Evolutionary conservation across 2,888 invertebrate genomes (phyloP).

Genomic region (Trissolcus brochymenae): DNA sequence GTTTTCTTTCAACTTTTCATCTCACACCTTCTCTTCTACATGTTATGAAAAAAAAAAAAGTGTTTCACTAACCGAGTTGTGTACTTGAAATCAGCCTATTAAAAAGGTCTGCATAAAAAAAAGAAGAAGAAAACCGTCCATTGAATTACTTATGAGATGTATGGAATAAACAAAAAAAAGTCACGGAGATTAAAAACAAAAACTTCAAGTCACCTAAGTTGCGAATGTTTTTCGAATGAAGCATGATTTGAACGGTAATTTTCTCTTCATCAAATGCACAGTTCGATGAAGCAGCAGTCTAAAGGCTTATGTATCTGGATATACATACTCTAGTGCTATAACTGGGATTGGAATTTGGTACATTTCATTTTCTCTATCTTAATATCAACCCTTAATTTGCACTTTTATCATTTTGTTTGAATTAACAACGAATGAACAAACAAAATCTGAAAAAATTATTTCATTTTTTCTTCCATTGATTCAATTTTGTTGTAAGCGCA

Average conservation of each 20-base stretch:
- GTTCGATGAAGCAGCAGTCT: constrained; percentile 38
- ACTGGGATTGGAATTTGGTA: constrained; percentile 32
- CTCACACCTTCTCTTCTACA: constrained; percentile 6
- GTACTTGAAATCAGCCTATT: constrained; percentile 58
- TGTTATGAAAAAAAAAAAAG: constrained; percentile 10
- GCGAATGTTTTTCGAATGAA: constrained; percentile 52
- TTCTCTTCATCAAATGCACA: constrained; percentile 24
- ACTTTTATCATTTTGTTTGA: no score
- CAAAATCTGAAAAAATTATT: not conserved
- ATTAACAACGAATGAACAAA: not conserved
- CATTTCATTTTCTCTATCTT: not conserved
- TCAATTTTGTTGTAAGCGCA: not conserved
- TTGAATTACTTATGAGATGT: constrained; percentile 42
- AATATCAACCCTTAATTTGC: not conserved
- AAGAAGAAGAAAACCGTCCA: constrained; percentile 57
- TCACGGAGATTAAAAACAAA: constrained; percentile 26
- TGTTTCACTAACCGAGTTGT: constrained; percentile 44
- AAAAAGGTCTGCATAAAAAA: constrained; percentile 39
- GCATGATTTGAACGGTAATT: constrained; percentile 39
- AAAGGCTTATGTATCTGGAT: constrained; percentile 47
- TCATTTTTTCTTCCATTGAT: not conserved
- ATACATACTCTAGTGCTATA: constrained; percentile 36
- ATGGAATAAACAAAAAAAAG: constrained; percentile 34
- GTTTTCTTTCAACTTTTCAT: not conserved
- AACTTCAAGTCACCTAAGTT: constrained; percentile 35